Evolutionary conservation across 2,113 vertebrate species (phyloP), one percentile per base, ranked within the genome.

Genomic region (Lota lota): DNA sequence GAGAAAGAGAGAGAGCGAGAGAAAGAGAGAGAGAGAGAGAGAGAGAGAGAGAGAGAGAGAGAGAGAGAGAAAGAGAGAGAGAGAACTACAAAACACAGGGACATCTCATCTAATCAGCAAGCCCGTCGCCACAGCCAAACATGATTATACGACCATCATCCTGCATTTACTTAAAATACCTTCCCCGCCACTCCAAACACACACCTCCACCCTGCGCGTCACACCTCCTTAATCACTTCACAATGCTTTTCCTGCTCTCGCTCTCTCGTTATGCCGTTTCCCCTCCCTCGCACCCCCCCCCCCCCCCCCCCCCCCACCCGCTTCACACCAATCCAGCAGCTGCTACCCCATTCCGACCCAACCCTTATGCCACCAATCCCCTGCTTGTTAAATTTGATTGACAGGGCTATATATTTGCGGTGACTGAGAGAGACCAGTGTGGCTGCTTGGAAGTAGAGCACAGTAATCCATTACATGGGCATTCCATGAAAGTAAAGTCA

Each of bases 371-470:
- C 59, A 24, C 59, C 69, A 66, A 36, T 75, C 66, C 68, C 60
- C 22, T 68, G 84, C 80, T 85, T 83, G 80, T 86, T 88, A 86
- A 82, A 85, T 78, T 66, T 86, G 86, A 88, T 64, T 86, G 86
- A 83, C 82, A 76, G 80, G 28, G n/a, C 12, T 64, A 64, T 50
- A 76, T 63, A 80, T 79, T 69, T 74, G 72, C 68, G 73, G 69
- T 68, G 78, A 84, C 73, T 75, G 70, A 79, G 63, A 80, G 63
- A 24, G 78, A 57, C 51, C 61, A 54, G 75, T 19, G 22, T 77
- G 61, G 69, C 40, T 47, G 68, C 69, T 76, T 78, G 36, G 70
- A 76, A 72, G 66, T 19, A 56, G 72, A 79, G 62, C 72, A 63
- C 74, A 71, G 67, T 81, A 69, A 74, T 79, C 70, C 77, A 63